Base-by-base conservation (phyloP, 1,140 invertebrate genomes). In the Nasonia giraulti region DNA sequence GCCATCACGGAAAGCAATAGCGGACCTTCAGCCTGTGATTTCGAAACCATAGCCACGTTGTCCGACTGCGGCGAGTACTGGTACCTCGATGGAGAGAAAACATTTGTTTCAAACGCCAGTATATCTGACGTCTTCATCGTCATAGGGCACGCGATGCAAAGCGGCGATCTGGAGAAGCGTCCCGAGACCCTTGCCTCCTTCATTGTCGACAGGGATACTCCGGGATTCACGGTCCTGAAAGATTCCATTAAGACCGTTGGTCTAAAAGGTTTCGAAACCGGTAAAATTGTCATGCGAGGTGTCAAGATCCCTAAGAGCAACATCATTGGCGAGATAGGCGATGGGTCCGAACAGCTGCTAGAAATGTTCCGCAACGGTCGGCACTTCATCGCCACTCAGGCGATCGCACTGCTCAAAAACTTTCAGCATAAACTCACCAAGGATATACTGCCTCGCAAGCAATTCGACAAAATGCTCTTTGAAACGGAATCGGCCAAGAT, bases 161-260 rank as follows among this genome's bases (percentile, higher is more conserved):
- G 80, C 0, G 90, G 90, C 80, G 84, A 90, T 4, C 78, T 89
- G 14, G 87, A 89, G 11, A 55, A 40, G 55, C 0, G 86, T 87
- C 0, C 87, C 86, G 88, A 92, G 0, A 85, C 92, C 87, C 90
- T 96, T 0, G 95, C 95, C 0, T 94, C 96, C 5, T 97, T 98
- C 88, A 93, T 98, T 80, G 96, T 98, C 1, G 97, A 98, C 85
- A 92, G 95, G 83, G 90, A 92, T 33, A 95, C 94, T 88, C 94
- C 94, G 12, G 97, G 97, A 33, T 94, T 98, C 0, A 94, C 94
- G 1, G 77, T 85, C 27, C 94, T 94, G 88, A 95, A 95, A 14
- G 93, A 95, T 17, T 93, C 94, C n/a, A 95, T 96, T 86, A 94
- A 96, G 80, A 97, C 96, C 69, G 94, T 97, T 89, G 97, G 97